Evolutionary conservation across 2,888 invertebrate species (phyloP), one percentile per base, ranked within the genome.

Genomic region (Drosophila meridiana): DNA sequence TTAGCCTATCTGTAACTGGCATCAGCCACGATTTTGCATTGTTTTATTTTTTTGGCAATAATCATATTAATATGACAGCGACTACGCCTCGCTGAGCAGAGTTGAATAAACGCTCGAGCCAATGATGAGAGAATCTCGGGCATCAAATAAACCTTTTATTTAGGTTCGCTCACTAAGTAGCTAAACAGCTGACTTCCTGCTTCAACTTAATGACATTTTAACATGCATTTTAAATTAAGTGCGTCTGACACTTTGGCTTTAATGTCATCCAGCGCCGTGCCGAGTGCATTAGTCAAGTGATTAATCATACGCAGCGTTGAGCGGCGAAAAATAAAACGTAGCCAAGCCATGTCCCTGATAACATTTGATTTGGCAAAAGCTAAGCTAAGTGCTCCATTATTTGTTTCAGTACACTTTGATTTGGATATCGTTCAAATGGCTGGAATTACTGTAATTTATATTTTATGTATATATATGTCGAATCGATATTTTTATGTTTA

Each of bases 171-270:
- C 60, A 20, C 34, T 38, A 71, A 71, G 56, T 70, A 58, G 71
- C 73, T 53, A 71, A 52, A 36, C 36, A 28, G 58, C 64, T 34
- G 34, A 86, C 88, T 84, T 84, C 83, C 88, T 88, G 88, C 78
- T 86, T 69, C 38, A 72, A 48, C 69, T 87, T 78, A 81, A 87
- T 86, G 84, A 68, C 73, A 62, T 75, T 80, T 85, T 69, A 87
- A 85, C 82, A 85, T 88, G 84, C 89, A 80, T 85, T 85, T 88
- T 83, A 79, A 88, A 83, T 87, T 88, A 88, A 85, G 79, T 88
- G 73, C 65, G 68, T 32, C 69, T 50, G 71, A 78, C 85, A 87
- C 87, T 87, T 80, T 73, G 77, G 75, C 71, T 72, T 80, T 73
- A 75, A 80, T 82, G 87, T 78, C 83, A 78, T 20, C 5, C 59